Evolutionary conservation across 1,140 invertebrate genomes (phyloP).

Genomic region (Aphelinus certus): DNA sequence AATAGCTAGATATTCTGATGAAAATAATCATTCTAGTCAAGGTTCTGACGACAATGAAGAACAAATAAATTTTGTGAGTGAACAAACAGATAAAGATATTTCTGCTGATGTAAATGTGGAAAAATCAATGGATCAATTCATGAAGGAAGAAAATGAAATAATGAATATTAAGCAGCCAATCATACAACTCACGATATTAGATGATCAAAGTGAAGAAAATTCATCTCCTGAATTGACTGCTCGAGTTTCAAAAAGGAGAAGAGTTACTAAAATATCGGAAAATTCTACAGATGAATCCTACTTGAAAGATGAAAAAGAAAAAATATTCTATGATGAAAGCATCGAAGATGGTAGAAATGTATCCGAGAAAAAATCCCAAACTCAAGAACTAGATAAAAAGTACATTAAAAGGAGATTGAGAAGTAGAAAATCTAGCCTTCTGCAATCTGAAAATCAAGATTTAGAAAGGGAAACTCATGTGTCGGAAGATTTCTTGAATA

Average conservation of each 20-base stretch:
- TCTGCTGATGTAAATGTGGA: not conserved
- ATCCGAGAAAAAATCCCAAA: not conserved
- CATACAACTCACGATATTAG: no score
- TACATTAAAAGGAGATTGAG: no score
- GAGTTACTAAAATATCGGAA: not conserved
- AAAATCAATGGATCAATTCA: not conserved
- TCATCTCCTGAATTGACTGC: no score
- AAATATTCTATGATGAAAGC: not conserved
- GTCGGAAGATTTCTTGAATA: no score
- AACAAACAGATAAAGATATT: not conserved
- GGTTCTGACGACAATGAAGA: not conserved
- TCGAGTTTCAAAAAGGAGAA: not conserved
- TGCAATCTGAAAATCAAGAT: no score
- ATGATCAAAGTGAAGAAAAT: not conserved
- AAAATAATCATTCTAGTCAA: not conserved
- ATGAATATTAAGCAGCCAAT: not conserved
- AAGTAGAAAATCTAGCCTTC: no score
- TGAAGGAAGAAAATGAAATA: not conserved
- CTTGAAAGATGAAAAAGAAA: not conserved
- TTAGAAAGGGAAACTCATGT: no score
- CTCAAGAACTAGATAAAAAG: not conserved
- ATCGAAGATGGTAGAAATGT: not conserved
- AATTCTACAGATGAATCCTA: not conserved
- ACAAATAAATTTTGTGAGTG: not conserved
- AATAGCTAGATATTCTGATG: not conserved